Evolutionary conservation across 2,797 vertebrate species (phyloP).

Genomic region (Hippopotamyrus pictus): DNA sequence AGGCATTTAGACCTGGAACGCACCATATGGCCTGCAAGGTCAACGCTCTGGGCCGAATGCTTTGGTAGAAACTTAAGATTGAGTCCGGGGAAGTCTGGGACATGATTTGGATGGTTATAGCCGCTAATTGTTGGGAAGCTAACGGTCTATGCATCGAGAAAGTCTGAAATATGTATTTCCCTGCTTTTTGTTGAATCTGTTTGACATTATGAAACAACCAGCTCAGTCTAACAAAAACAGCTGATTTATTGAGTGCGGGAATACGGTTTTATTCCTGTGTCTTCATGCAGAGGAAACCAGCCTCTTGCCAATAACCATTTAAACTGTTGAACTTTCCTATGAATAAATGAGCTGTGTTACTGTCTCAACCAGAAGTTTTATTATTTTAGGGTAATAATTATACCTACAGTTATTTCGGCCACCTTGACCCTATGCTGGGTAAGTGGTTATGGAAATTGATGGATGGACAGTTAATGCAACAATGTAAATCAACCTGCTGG

Average conservation of each 20-base stretch:
- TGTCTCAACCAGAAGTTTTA: conserved; percentile 9
- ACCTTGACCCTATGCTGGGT: background rate
- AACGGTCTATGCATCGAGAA: background rate
- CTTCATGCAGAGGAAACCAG: background rate
- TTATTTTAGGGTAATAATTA: conserved; percentile 9
- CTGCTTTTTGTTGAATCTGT: background rate
- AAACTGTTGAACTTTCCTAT: conserved; percentile 17
- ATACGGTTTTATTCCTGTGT: background rate
- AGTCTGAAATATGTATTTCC: background rate
- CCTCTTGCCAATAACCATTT: conserved; percentile 16
- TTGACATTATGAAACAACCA: conserved; percentile 4
- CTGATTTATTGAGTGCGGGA: conserved; percentile 8
- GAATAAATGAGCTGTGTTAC: background rate
- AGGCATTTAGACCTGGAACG: background rate
- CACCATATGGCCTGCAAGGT: background rate
- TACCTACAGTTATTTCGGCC: background rate
- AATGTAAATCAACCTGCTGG: background rate
- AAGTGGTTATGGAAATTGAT: conserved; percentile 5
- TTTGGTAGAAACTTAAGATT: conserved; percentile 7
- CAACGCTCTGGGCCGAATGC: background rate
- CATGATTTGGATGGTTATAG: background rate
- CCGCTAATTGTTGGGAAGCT: conserved; percentile 18
- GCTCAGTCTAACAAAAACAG: conserved; percentile 4
- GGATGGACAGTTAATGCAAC: background rate
- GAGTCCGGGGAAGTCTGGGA: background rate